phyloP scores from a whole-genome alignment of 2,888 invertebrate genomes.

The Conus canariensis region DNA sequence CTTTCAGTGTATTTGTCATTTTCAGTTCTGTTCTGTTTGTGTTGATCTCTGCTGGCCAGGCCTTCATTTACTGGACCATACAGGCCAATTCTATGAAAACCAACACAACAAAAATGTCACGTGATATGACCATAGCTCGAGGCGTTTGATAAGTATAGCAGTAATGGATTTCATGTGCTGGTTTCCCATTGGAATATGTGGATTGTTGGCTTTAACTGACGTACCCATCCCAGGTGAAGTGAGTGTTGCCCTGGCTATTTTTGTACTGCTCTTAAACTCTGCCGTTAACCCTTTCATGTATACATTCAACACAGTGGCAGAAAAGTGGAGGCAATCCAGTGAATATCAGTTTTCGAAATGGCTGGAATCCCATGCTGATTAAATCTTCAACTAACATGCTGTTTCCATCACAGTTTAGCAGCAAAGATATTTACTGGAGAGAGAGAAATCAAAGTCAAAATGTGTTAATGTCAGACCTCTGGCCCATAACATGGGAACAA shows the following conservation, averaged over 20 bases:
- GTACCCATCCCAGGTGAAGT: not conserved
- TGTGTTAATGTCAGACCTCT: too few relatives aligned
- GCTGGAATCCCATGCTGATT: not conserved
- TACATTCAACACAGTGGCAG: constrained; percentile 1
- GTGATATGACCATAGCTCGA: constrained; percentile 19
- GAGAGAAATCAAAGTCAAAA: too few relatives aligned
- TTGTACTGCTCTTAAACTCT: not conserved
- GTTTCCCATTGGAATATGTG: constrained; percentile 24
- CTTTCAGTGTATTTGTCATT: not conserved
- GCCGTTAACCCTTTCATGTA: constrained; percentile 13
- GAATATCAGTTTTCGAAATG: not conserved
- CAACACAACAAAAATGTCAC: not conserved
- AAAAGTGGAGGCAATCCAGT: not conserved
- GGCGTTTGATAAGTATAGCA: not conserved
- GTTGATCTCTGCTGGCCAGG: not conserved
- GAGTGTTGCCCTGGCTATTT: constrained; percentile 3
- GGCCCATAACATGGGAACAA: too few relatives aligned
- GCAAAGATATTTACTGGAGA: too few relatives aligned
- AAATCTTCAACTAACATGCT: not conserved
- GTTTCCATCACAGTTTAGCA: too few relatives aligned
- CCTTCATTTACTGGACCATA: not conserved
- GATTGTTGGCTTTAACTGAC: not conserved
- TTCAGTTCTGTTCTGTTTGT: not conserved
- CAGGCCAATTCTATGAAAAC: not conserved
- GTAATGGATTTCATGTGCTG: constrained; percentile 19